Evolutionary conservation across 2,797 vertebrate genomes (phyloP).

Genomic region (Eulemur mongoz): DNA sequence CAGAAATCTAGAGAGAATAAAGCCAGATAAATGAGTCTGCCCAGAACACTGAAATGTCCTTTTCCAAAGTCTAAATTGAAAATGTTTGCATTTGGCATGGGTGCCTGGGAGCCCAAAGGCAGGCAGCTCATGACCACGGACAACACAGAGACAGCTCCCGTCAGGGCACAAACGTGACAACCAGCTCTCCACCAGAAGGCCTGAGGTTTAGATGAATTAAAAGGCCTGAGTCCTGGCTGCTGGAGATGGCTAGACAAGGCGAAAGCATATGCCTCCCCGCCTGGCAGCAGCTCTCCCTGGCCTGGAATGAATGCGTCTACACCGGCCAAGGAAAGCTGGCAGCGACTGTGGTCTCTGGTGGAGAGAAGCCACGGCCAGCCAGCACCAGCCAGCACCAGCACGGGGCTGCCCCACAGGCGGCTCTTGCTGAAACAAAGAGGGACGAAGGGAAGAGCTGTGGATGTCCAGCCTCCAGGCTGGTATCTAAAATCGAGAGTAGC

Average conservation of each 20-base stretch:
- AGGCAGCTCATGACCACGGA: conserved; percentile 12
- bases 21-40: conserved; percentile 10
- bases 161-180: conserved; percentile 31
- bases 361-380: conserved; percentile 45
- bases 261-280: conserved; percentile 71
- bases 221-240: conserved; percentile 67
- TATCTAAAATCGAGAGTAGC: conserved; percentile 30
- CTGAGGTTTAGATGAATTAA: conserved; percentile 67
- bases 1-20: conserved; percentile 46
- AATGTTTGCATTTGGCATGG: conserved; percentile 52
- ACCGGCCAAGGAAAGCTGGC: conserved; percentile 74
- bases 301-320: conserved; percentile 40
- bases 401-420: conserved; percentile 42
- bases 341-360: not conserved
- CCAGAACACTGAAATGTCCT: conserved; percentile 19
- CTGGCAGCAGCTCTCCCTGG: conserved; percentile 68
- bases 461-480: conserved; percentile 64
- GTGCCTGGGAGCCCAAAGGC: conserved; percentile 5
- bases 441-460: conserved; percentile 18
- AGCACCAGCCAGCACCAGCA: conserved; percentile 33
- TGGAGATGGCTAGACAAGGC: conserved; percentile 61
- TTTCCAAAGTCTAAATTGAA: conserved; percentile 45
- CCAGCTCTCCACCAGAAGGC: conserved; percentile 71
- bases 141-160: not conserved
- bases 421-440: conserved; percentile 74